Evolutionary conservation across 2,797 vertebrate species (phyloP).

Genomic region (Aulostomus chinensis): DNA sequence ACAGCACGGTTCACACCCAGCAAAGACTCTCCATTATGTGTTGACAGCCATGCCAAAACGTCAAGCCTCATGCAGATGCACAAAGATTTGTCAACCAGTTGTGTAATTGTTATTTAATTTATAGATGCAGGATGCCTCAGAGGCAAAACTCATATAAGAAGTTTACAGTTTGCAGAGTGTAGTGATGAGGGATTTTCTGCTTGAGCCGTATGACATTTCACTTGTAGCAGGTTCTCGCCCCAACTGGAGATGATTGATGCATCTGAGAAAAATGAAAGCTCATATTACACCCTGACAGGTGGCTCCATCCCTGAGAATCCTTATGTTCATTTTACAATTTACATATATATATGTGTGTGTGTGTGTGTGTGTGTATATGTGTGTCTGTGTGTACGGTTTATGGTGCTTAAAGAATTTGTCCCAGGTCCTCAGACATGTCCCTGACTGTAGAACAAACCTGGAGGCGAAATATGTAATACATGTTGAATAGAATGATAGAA

Average conservation of each 20-base stretch:
- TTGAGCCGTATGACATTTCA: slow-evolving; percentile 40
- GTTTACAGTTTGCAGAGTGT: slow-evolving; percentile 21
- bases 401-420: slow-evolving; percentile 47
- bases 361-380: no score
- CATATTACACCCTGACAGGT: slow-evolving; percentile 46
- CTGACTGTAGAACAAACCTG: slow-evolving; percentile 18
- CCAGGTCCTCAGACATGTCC: slow-evolving; percentile 23
- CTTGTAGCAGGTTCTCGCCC: slow-evolving; percentile 10
- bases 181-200: slow-evolving; percentile 56
- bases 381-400: slow-evolving; percentile 34
- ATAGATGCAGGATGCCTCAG: slow-evolving; percentile 59
- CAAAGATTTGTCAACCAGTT: slow-evolving; percentile 70
- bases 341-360: no score
- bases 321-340: slow-evolving; percentile 26
- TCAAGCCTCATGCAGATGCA: slow-evolving; percentile 52
- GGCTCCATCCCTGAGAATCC: slow-evolving; percentile 41
- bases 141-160: slow-evolving; percentile 43
- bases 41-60: slow-evolving; percentile 66
- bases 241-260: slow-evolving; percentile 51
- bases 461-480: no score
- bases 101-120: slow-evolving; percentile 78
- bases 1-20: slow-evolving; percentile 55
- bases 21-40: slow-evolving; percentile 32
- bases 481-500: no score
- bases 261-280: slow-evolving; percentile 36